phyloP scores from a whole-genome alignment of 2,113 vertebrate species.

The Globicephala melas region DNA sequence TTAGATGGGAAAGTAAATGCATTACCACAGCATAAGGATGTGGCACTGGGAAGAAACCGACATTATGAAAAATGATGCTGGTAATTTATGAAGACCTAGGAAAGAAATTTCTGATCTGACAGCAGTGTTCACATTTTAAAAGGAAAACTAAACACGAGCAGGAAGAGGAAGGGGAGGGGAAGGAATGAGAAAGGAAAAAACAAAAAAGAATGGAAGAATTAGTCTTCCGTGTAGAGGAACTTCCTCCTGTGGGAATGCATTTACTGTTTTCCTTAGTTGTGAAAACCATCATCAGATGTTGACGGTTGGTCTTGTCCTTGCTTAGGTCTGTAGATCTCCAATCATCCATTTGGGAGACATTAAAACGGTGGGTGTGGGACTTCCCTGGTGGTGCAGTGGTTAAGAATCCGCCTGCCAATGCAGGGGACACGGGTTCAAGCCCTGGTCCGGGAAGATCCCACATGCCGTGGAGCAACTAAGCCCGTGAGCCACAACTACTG shows the following conservation, averaged over 20 bases:
- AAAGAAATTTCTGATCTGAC: constrained; percentile 63
- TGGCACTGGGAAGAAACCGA: constrained; percentile 38
- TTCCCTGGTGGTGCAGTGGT: too few relatives aligned
- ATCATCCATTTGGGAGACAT: background rate
- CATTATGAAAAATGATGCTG: constrained; percentile 39
- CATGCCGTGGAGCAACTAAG: too few relatives aligned
- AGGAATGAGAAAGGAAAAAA: background rate
- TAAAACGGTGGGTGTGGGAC: background rate
- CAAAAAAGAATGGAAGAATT: constrained; percentile 60
- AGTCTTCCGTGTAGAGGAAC: constrained; percentile 68
- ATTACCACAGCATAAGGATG: constrained; percentile 54
- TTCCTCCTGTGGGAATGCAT: constrained; percentile 63
- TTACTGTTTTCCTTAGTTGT: constrained; percentile 54
- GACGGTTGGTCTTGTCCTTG: constrained; percentile 63
- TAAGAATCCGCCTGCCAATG: too few relatives aligned
- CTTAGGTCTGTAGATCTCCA: background rate
- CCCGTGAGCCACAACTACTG: too few relatives aligned
- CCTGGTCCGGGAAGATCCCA: too few relatives aligned
- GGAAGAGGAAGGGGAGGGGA: constrained; percentile 46
- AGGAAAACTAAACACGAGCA: background rate
- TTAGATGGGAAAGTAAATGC: constrained; percentile 20
- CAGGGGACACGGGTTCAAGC: too few relatives aligned
- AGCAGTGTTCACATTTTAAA: constrained; percentile 33
- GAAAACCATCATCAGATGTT: background rate
- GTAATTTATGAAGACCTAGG: constrained; percentile 57